phyloP scores from a whole-genome alignment of 2,888 invertebrate genomes.

The Scaeva pyrastri region DNA sequence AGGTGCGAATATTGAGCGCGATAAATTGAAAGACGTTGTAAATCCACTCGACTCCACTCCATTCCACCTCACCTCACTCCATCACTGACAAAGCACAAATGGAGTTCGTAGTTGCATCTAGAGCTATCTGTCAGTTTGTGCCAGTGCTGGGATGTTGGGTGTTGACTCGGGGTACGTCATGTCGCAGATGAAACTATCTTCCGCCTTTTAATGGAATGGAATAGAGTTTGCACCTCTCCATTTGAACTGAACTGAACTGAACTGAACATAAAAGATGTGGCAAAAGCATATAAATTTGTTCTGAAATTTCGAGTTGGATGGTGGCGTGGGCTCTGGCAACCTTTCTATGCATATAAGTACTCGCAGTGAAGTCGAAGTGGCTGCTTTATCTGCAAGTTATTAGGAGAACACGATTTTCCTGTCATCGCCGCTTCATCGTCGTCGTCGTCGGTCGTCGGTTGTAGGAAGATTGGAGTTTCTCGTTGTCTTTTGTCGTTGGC shows the following conservation, averaged over 20 bases:
- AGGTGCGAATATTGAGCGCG: constrained; percentile 74
- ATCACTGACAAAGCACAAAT: background rate
- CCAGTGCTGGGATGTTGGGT: background rate
- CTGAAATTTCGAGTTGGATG: constrained; percentile 39
- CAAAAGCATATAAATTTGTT: constrained; percentile 47
- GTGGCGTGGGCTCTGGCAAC: constrained; percentile 24
- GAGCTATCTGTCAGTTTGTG: constrained; percentile 28
- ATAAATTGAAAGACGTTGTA: constrained; percentile 59
- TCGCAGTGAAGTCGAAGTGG: too few relatives aligned
- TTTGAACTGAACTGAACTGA: background rate
- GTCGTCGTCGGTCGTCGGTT: constrained; percentile 10
- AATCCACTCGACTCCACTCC: background rate
- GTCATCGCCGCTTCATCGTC: constrained; percentile 44
- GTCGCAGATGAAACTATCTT: constrained; percentile 48
- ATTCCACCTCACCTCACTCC: background rate
- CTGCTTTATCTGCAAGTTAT: constrained; percentile 42
- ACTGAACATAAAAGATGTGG: constrained; percentile 20
- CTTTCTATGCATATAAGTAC: background rate
- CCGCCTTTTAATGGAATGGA: constrained; percentile 27
- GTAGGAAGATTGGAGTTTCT: constrained; percentile 29
- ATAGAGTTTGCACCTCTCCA: constrained; percentile 24
- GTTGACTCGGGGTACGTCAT: constrained; percentile 40
- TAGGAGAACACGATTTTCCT: constrained; percentile 73
- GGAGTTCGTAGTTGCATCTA: constrained; percentile 21
- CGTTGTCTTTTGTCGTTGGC: constrained; percentile 4